phyloP scores from a whole-genome alignment of 30 jellyfish, hydroid and myxozoan species.

The Hydra vulgaris region DNA sequence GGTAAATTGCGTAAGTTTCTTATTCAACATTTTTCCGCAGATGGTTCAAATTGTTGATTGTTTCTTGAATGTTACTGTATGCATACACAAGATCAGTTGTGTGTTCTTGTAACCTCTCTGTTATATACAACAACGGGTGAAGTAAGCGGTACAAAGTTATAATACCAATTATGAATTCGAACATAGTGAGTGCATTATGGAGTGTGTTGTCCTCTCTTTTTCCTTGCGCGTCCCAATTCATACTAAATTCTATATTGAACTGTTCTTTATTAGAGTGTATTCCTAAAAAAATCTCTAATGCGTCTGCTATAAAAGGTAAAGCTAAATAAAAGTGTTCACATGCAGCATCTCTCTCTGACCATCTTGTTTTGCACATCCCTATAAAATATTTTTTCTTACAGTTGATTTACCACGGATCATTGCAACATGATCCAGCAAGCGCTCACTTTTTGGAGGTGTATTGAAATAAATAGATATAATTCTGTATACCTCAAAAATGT shows the following conservation, averaged over 20 bases:
- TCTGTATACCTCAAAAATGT: conserved; percentile 5
- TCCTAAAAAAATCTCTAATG: too few relatives aligned
- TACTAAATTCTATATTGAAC: not conserved
- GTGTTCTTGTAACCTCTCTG: conserved; percentile 1
- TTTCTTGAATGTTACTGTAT: too few relatives aligned
- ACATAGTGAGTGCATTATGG: too few relatives aligned
- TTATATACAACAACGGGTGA: conserved; percentile 1
- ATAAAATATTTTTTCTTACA: not conserved
- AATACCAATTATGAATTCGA: too few relatives aligned
- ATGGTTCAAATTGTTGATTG: too few relatives aligned
- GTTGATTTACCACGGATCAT: not conserved
- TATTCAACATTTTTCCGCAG: too few relatives aligned
- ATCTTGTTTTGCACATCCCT: conserved; percentile 3
- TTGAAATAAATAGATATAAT: not conserved
- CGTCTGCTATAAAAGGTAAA: too few relatives aligned
- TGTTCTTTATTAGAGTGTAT: too few relatives aligned
- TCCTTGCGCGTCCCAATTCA: not conserved
- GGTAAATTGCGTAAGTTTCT: conserved; percentile 7
- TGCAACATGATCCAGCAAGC: conserved; percentile 3
- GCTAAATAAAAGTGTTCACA: too few relatives aligned
- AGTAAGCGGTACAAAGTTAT: conserved; percentile 2
- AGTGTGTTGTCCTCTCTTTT: not conserved
- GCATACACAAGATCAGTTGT: too few relatives aligned
- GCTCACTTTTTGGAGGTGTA: not conserved
- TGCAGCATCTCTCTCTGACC: conserved; percentile 8